Conservation (phyloP, 2,113 vertebrate species). For the Dipodomys merriami region DNA sequence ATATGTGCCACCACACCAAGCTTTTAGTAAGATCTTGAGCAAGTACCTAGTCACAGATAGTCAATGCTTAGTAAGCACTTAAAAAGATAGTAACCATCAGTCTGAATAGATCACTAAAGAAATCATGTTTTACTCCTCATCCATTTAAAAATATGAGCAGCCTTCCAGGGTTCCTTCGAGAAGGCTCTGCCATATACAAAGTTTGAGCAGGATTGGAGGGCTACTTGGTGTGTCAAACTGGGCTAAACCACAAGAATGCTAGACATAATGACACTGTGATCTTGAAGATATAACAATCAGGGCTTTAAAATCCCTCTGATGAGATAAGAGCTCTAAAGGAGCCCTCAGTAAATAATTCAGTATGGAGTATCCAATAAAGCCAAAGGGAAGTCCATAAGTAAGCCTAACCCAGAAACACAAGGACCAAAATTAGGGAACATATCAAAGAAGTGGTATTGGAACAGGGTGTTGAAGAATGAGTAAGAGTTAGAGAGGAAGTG, state of each 20-base stretch:
- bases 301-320: background rate
- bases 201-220: background rate
- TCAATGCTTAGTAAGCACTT: background rate
- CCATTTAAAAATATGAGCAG: background rate
- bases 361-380: background rate
- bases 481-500: background rate
- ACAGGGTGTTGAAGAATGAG: background rate
- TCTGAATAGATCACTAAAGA: background rate
- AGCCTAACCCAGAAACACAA: background rate
- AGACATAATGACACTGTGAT: background rate
- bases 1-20: too few species aligned
- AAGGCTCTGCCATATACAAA: rapidly evolving
- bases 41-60: background rate
- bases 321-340: background rate
- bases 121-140: background rate
- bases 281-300: background rate
- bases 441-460: background rate
- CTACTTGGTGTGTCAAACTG: background rate
- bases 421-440: background rate
- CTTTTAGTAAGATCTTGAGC: too few species aligned
- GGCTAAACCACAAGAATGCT: background rate
- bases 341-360: background rate
- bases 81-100: background rate
- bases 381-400: background rate
- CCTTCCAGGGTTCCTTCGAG: background rate